These are phyloP conservation scores for Tragopan temminckii DNA, from an alignment of 2,797 vertebrate species.

Conservation along the genomic window DNA sequence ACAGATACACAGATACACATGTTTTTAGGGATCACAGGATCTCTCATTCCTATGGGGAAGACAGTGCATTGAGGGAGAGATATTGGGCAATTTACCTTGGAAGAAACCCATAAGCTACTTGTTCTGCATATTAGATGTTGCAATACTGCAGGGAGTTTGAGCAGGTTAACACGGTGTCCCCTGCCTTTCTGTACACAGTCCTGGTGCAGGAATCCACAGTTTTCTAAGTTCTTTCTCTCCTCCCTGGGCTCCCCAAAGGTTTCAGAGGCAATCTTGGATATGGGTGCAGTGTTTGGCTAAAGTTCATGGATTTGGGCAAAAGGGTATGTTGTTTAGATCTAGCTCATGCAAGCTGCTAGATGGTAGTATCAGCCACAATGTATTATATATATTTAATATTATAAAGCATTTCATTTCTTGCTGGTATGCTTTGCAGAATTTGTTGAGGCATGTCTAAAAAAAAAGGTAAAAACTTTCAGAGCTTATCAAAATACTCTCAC, in stretches of 20 bases:
- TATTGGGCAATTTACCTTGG: not conserved
- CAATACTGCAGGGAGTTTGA: not conserved
- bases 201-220: not conserved
- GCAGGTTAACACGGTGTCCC: not conserved
- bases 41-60: not conserved
- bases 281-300: not conserved
- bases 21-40: fast-evolving
- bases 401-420: not conserved
- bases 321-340: not conserved
- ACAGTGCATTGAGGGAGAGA: not conserved
- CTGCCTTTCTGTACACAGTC: not conserved
- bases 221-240: not conserved
- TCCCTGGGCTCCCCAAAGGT: fast-evolving
- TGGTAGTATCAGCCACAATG: not conserved
- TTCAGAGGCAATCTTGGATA: not conserved
- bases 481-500: not conserved
- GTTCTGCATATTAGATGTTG: fast-evolving
- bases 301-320: not conserved
- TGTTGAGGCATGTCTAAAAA: not conserved
- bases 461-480: not conserved
- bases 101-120: not conserved
- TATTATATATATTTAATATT: not conserved
- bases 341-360: not conserved
- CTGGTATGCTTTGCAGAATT: not conserved
- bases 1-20: not conserved